Percentiles rank a stretch among this genome's conserved stretches.
Conservation (phyloP, 2,888 invertebrate species). For the Phanerotoma sp. region DNA sequence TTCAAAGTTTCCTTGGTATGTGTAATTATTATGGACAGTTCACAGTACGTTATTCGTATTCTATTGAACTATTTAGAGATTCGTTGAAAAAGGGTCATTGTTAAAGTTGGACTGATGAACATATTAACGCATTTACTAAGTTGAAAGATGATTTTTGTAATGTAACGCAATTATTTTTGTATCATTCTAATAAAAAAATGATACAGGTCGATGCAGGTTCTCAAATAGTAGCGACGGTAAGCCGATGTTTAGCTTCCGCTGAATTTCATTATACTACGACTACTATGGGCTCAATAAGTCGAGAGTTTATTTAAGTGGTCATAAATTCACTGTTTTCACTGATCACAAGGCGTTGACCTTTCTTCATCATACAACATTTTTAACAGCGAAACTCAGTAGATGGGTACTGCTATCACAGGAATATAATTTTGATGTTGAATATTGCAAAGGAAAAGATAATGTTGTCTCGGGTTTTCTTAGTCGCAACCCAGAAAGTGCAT, state of each 20-base stretch:
- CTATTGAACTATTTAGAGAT: constrained; percentile 18
- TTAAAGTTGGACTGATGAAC: constrained; percentile 25
- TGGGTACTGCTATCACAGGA: constrained; percentile 22
- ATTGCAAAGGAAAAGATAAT: constrained; percentile 24
- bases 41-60: constrained; percentile 4
- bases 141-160: constrained; percentile 22
- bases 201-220: constrained; percentile 28
- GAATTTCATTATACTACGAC: constrained; percentile 32
- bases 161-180: constrained; percentile 2
- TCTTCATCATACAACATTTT: constrained; percentile 7
- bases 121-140: constrained; percentile 20
- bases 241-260: constrained; percentile 29
- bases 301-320: constrained; percentile 1
- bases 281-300: constrained; percentile 27
- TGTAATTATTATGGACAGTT: constrained; percentile 27
- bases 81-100: constrained; percentile 10
- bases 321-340: constrained; percentile 10
- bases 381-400: constrained; percentile 2
- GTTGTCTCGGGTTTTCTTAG: constrained; percentile 20
- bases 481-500: constrained; percentile 4
- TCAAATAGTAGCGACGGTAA: constrained; percentile 33
- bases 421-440: constrained; percentile 14
- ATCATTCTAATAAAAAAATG: constrained; percentile 28
- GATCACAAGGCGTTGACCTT: constrained; percentile 20
- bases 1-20: constrained; percentile 30